Evolutionary conservation across 2,888 invertebrate genomes (phyloP), one percentile per base, ranked within the genome.

Genomic region (Galerucella nymphaeae): DNA sequence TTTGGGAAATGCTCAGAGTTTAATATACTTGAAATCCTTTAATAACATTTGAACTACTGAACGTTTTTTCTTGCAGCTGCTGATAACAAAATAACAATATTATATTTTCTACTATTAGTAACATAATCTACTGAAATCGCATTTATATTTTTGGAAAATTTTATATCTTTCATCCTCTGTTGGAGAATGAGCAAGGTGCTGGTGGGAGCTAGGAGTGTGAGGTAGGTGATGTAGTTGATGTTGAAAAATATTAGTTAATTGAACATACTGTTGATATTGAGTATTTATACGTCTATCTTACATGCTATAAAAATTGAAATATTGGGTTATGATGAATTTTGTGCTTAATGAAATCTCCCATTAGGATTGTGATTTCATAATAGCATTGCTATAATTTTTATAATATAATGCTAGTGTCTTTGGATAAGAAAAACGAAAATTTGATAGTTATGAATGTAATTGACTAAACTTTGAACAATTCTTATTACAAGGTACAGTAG

Each of bases 191-290:
- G 30, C 23, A 58, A 48, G 64, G 16, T 23, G 30, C 18, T n/a
- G 30, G n/a, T 11, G 30, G 16, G 41, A 13, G 45, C 63, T 61
- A 61, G 63, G 53, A 65, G 11, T 38, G 20, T 16, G 20, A 66
- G 66, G 66, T 66, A 66, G 66, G 66, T 66, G 66, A 58, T 23
- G 58, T 66, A 66, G 66, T 55, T 66, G 57, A 41, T 55, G 38
- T 55, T 64, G 10, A 16, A 30, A 59, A 59, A 30, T 14, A 23
- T 14, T 38, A 10, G 18, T 45, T 14, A 14, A 45, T 45, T 13
- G 10, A 45, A 45, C 14, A 14, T 45, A 13, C 45, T 45, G 3
- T 45, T 45, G 5, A 45, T 45, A 45, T 45, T 45, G 45, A 45
- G 45, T 13, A 13, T 1, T 4, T 42, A 23, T 42, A 30, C 30